phyloP scores from a whole-genome alignment of 2,888 invertebrate genomes.

The Plutella xylostella region DNA sequence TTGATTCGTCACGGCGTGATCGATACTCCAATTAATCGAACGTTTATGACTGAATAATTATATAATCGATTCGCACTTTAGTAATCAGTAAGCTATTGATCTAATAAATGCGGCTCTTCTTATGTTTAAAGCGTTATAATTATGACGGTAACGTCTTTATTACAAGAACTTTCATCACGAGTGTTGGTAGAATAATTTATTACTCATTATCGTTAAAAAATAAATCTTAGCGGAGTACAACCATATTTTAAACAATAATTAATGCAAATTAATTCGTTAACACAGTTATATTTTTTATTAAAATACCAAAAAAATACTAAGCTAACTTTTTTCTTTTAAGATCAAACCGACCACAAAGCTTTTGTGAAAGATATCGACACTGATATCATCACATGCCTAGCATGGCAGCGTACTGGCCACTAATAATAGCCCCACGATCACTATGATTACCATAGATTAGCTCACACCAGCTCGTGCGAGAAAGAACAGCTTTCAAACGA shows the following conservation, averaged over 20 bases:
- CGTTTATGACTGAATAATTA: conserved; percentile 44
- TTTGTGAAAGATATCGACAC: background rate
- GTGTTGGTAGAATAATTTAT: background rate
- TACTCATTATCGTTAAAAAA: background rate
- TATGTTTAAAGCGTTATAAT: conserved; percentile 32
- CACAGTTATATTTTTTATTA: background rate
- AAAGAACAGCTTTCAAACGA: conserved; percentile 27
- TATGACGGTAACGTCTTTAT: conserved; percentile 53
- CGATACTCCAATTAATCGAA: conserved; percentile 55
- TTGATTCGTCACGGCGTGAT: conserved; percentile 44
- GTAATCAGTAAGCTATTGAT: conserved; percentile 40
- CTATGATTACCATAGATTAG: conserved; percentile 45
- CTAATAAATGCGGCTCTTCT: conserved; percentile 49
- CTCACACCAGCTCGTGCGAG: conserved; percentile 40
- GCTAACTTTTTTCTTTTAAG: too few relatives aligned
- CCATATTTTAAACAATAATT: background rate
- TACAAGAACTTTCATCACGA: conserved; percentile 23
- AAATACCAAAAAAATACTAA: too few relatives aligned
- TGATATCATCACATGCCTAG: background rate
- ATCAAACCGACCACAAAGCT: too few relatives aligned
- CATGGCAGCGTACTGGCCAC: conserved; percentile 25
- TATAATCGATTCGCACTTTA: conserved; percentile 50
- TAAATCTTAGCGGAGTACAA: background rate
- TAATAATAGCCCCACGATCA: conserved; percentile 43
- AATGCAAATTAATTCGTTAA: background rate